Evolutionary conservation across 2,888 invertebrate species (phyloP).

Genomic region (Microdon myrmicae): DNA sequence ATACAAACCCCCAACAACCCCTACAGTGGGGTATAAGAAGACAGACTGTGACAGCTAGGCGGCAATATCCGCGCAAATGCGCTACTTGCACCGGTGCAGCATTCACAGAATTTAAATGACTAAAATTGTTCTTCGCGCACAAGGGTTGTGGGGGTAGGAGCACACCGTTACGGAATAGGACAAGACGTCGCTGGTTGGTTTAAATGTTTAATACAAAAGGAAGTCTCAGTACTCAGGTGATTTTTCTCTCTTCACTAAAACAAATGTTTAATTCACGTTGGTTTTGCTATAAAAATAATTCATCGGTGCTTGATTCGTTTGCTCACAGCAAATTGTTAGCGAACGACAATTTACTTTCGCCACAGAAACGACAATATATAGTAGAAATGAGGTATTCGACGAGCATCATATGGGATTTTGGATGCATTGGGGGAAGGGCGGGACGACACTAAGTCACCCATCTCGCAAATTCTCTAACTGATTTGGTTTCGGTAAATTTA

Average conservation of each 20-base stretch:
- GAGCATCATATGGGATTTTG: too few species aligned
- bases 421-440: background rate
- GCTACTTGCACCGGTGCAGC: too few species aligned
- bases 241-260: conserved; percentile 11
- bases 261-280: conserved; percentile 34
- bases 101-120: too few species aligned
- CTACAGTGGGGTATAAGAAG: background rate
- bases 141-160: too few species aligned
- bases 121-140: too few species aligned
- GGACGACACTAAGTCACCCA: background rate
- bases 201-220: background rate
- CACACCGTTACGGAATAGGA: too few species aligned
- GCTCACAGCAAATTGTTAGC: conserved; percentile 31
- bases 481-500: conserved; percentile 32
- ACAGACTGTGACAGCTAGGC: too few species aligned
- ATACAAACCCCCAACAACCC: conserved; percentile 8
- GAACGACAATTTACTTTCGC: conserved; percentile 26
- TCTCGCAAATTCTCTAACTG: background rate
- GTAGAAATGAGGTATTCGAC: too few species aligned
- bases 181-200: too few species aligned
- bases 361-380: conserved; percentile 18
- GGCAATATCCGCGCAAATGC: too few species aligned
- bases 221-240: conserved; percentile 26
- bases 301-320: conserved; percentile 36
- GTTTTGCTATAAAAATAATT: conserved; percentile 41